Conservation (phyloP, 2,797 vertebrate species). For the Podarcis siculus region DNA sequence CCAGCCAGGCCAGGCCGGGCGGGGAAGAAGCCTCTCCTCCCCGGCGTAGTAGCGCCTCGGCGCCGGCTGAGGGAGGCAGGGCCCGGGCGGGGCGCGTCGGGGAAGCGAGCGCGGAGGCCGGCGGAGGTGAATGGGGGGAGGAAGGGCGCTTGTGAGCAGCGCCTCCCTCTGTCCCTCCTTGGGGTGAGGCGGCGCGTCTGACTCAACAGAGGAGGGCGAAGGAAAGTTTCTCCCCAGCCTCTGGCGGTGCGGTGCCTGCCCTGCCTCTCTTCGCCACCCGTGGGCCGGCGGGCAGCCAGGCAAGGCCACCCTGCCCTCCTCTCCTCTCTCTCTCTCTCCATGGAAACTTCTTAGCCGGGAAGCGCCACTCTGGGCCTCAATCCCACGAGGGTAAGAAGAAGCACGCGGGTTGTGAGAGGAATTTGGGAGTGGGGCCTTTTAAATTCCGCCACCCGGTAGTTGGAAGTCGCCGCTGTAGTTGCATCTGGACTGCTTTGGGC, state of each 20-base stretch:
- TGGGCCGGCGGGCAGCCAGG: too few species aligned
- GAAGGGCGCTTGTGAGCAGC: neutral
- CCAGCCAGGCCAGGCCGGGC: too few species aligned
- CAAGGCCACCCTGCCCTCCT: neutral
- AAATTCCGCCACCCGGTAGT: too few species aligned
- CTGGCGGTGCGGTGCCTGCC: neutral
- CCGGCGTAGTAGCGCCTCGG: neutral
- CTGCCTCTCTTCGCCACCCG: neutral
- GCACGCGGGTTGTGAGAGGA: too few species aligned
- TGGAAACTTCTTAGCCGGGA: neutral
- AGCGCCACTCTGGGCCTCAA: neutral
- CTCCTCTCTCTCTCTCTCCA: neutral
- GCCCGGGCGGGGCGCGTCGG: neutral
- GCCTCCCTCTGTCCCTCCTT: neutral
- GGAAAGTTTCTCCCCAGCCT: neutral
- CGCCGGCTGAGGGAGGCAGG: neutral
- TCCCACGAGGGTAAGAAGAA: neutral
- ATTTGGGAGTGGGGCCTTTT: too few species aligned
- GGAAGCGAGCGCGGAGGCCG: neutral
- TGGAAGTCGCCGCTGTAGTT: too few species aligned
- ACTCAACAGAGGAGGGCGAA: neutral
- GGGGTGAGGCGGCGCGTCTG: neutral
- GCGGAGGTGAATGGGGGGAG: neutral
- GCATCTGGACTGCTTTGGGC: too few species aligned
- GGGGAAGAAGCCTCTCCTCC: neutral